Base-by-base conservation (phyloP, 2,113 vertebrate genomes). In the Notechis scutatus region DNA sequence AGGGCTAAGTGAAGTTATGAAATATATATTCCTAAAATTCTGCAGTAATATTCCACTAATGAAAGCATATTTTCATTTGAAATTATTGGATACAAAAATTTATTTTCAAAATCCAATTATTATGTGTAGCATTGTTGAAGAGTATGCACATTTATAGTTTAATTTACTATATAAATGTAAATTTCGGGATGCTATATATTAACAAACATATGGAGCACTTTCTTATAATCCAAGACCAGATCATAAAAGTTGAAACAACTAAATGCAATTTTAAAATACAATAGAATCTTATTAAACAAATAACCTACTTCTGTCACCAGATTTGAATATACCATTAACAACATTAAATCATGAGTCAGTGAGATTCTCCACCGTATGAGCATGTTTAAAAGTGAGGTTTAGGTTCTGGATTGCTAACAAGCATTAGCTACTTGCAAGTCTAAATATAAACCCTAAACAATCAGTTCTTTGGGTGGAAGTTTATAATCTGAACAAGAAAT, bases 1-100 rank as follows among this genome's bases (percentile, higher is more conserved):
- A 42, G 94, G 94, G 88, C 87, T 94, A 69, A 21, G 56, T 47
- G 54, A 91, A 95, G 90, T 91, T 24, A 14, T 61, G 52, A 92
- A 52, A 88, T 91, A 23, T 64, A 23, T 61, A 92, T 85, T 87
- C 69, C 50, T 21, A 91, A 90, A 81, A 91, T 90, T 93, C 0
- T 85, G 45, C 61, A 61, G 42, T 86, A 24, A 85, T 91, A 7
- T 92, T 94, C 94, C 89, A 89, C 29, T 88, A 50, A 39, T 92
- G 18, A 69, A 34, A 15, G 26, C 34, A 29, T 69, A 23, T 2
- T 9, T 94, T 5, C 54, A 90, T 92, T 50, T 86, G 21, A 86
- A 45, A 56, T 87, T 39, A 45, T 69, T 90, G 81, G 39, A 74
- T 29, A 12, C 18, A 29, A 20, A 20, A 12, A 24, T 2, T 91